A percentile compares a stretch with the other conserved stretches of the same genome.
Evolutionary conservation across 2,888 invertebrate genomes (phyloP).

Genomic region (Tenodera sinensis): DNA sequence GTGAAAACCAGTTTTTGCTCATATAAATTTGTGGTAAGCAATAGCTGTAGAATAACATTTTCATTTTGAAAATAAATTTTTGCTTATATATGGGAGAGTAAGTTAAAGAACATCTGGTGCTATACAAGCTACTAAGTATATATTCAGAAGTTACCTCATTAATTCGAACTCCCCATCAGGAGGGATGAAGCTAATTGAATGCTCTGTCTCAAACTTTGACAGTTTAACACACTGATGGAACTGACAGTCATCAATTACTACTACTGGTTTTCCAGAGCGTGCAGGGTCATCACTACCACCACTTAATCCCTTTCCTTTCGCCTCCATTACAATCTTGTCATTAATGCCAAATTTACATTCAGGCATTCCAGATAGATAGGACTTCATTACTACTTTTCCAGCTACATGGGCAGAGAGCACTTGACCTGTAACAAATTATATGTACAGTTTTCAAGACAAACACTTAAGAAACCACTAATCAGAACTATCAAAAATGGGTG

Average conservation of each 20-base stretch:
- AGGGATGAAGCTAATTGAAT: conserved; percentile 99
- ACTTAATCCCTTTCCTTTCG: conserved; percentile 70
- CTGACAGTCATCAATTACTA: conserved; percentile 99
- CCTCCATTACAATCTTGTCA: conserved; percentile 98
- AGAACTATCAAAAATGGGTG: too few species aligned
- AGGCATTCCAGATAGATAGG: conserved; percentile 98
- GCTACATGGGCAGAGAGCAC: conserved; percentile 98
- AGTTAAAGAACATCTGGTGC: too few species aligned
- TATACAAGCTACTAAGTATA: neutral
- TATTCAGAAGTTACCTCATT: conserved; percentile 69
- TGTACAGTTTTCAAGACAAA: neutral
- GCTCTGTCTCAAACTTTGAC: conserved; percentile 99
- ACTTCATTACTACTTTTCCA: conserved; percentile 99
- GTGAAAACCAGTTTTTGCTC: too few species aligned
- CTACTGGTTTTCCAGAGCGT: conserved; percentile 80
- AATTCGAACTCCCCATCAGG: conserved; percentile 99
- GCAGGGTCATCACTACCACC: conserved; percentile 41
- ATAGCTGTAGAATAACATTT: neutral
- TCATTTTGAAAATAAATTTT: conserved; percentile 6
- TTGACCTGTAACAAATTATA: conserved; percentile 63
- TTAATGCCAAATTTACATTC: conserved; percentile 99
- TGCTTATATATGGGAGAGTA: neutral
- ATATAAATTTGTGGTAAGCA: too few species aligned
- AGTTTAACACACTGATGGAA: conserved; percentile 99
- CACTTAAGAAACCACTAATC: too few species aligned